A percentile compares a stretch with the other conserved stretches of the same genome.
Conservation (phyloP, 1,140 invertebrate genomes). For the Leptinotarsa undecemlineata region DNA sequence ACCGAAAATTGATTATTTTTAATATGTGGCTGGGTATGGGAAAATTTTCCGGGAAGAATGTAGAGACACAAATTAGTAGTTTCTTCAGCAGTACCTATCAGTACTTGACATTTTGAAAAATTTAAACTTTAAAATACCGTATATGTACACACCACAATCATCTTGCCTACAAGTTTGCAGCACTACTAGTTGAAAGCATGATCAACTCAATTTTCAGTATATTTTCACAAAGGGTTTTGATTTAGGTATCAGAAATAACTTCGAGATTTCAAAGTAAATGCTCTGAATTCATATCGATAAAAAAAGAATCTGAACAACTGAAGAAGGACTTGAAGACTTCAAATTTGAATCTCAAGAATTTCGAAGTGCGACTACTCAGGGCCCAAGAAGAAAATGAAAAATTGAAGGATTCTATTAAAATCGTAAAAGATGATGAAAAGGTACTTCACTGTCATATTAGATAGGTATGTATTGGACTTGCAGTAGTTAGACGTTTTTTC, state of each 20-base stretch:
- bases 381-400: constrained; percentile 58
- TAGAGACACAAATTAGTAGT: no score
- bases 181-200: no score
- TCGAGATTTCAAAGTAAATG: constrained; percentile 53
- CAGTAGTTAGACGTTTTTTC: background rate
- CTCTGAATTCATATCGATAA: constrained; percentile 55
- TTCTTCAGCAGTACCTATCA: no score
- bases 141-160: no score
- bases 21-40: no score
- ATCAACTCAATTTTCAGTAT: no score
- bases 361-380: constrained; percentile 57
- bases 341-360: constrained; percentile 51
- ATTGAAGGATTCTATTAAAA: constrained; percentile 54
- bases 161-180: no score
- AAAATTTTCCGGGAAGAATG: no score
- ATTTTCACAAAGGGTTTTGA: background rate
- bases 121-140: no score
- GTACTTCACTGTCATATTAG: constrained; percentile 40
- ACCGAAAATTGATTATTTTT: no score
- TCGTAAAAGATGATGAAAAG: constrained; percentile 58
- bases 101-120: no score
- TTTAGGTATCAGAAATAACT: constrained; percentile 43
- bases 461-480: no score
- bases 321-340: constrained; percentile 57
- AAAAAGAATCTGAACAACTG: constrained; percentile 58